A percentile compares a stretch with the other conserved stretches of the same genome.
These are phyloP conservation scores for Toxostoma redivivum DNA, from an alignment of 2,113 vertebrate species.

Conservation along the genomic window DNA sequence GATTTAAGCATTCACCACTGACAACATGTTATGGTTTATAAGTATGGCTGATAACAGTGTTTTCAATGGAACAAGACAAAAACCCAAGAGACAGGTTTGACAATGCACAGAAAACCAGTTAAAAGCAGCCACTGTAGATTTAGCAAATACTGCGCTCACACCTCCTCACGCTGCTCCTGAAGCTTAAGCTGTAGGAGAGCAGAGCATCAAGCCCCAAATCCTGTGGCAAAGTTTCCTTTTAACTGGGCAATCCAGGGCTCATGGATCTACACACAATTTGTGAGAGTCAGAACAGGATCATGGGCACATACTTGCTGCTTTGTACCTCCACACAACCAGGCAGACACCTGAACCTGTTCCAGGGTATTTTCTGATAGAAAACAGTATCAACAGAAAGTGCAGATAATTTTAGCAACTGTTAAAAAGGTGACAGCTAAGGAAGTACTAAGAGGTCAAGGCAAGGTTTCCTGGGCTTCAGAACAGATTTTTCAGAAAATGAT, in stretches of 20 bases:
- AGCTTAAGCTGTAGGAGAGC: neutral
- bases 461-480: neutral
- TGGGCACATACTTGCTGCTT: rapidly evolving
- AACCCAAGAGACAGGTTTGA: neutral
- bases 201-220: neutral
- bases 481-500: neutral
- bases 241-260: rapidly evolving
- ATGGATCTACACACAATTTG: neutral
- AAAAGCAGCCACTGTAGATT: neutral
- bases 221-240: rapidly evolving
- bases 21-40: neutral
- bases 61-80: neutral
- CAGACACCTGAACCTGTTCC: neutral
- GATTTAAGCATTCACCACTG: neutral
- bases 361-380: neutral
- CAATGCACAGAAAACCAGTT: neutral
- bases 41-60: neutral
- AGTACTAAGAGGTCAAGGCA: neutral
- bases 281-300: rapidly evolving
- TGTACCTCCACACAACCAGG: neutral
- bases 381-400: neutral
- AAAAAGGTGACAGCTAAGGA: neutral
- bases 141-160: neutral
- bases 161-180: neutral
- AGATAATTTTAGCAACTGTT: neutral